Conservation (phyloP, 2,888 invertebrate species). For the Oegoconia quadripuncta region DNA sequence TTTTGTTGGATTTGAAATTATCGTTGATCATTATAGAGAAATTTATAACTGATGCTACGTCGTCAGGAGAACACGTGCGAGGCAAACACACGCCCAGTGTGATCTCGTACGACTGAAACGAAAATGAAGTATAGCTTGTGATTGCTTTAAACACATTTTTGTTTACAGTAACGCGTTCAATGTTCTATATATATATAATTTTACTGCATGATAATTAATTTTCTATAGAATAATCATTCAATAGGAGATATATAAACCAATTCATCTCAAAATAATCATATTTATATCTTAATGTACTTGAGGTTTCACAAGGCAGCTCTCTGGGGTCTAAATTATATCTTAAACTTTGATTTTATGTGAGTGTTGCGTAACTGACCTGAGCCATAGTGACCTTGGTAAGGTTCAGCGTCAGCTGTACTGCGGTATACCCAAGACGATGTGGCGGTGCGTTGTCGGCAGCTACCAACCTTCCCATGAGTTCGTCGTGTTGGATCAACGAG, state of each 20-base stretch:
- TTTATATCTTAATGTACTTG: too few species aligned
- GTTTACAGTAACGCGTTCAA: conserved; percentile 1
- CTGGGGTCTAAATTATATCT: too few species aligned
- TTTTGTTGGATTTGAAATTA: conserved; percentile 53
- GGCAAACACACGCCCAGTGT: conserved; percentile 71
- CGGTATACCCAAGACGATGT: conserved; percentile 48
- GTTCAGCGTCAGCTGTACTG: conserved; percentile 50
- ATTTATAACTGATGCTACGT: conserved; percentile 65
- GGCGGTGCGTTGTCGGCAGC: conserved; percentile 49
- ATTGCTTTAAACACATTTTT: not conserved
- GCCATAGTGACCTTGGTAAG: conserved; percentile 57
- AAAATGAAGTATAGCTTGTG: conserved; percentile 22
- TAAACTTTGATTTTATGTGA: too few species aligned
- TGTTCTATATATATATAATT: too few species aligned
- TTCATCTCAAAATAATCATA: too few species aligned
- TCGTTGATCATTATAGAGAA: conserved; percentile 69
- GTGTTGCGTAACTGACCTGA: conserved; percentile 38
- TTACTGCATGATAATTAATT: too few species aligned
- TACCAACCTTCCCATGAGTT: conserved; percentile 33
- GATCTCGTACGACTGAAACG: conserved; percentile 56
- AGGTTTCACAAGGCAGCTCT: too few species aligned
- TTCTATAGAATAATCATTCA: too few species aligned
- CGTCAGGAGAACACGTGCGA: conserved; percentile 55
- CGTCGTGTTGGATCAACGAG: conserved; percentile 39
- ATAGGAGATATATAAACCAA: too few species aligned